Percentiles rank a stretch among this genome's conserved stretches.
phyloP scores from a whole-genome alignment of 37 sponge, comb jelly and placozoan genomes.

The Crambe crambe region DNA sequence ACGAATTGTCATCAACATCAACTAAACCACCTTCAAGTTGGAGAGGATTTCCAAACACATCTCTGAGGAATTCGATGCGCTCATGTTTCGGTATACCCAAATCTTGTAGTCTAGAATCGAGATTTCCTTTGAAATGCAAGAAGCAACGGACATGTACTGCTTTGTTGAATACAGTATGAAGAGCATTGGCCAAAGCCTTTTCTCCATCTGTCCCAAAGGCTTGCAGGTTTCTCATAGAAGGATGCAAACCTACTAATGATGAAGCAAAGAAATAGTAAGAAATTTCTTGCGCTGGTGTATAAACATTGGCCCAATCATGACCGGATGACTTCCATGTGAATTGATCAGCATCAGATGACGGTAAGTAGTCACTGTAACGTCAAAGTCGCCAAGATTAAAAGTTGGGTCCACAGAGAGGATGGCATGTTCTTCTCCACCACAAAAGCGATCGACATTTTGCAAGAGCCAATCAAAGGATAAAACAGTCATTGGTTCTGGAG shows the following conservation, averaged over 20 bases:
- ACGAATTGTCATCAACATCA: neutral
- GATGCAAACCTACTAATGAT: neutral
- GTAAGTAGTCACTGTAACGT: slow-evolving; percentile 20
- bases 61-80: neutral
- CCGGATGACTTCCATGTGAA: neutral
- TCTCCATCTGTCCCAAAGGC: neutral
- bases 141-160: neutral
- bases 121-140: neutral
- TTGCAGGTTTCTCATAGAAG: neutral
- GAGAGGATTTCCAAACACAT: neutral
- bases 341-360: slow-evolving; percentile 4
- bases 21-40: neutral
- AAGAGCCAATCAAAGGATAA: slow-evolving; percentile 4
- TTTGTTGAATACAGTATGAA: neutral
- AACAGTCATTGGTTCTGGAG: slow-evolving; percentile 15
- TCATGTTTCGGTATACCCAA: neutral
- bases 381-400: slow-evolving; percentile 26
- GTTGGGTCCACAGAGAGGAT: slow-evolving; percentile 22
- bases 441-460: slow-evolving; percentile 10
- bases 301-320: no score
- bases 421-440: neutral
- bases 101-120: neutral
- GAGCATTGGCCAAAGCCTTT: neutral
- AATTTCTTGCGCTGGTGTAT: no score
- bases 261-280: no score